A percentile compares a stretch with the other conserved stretches of the same genome.
Conservation (phyloP, 2,113 vertebrate species). For the Lipotes vexillifer region DNA sequence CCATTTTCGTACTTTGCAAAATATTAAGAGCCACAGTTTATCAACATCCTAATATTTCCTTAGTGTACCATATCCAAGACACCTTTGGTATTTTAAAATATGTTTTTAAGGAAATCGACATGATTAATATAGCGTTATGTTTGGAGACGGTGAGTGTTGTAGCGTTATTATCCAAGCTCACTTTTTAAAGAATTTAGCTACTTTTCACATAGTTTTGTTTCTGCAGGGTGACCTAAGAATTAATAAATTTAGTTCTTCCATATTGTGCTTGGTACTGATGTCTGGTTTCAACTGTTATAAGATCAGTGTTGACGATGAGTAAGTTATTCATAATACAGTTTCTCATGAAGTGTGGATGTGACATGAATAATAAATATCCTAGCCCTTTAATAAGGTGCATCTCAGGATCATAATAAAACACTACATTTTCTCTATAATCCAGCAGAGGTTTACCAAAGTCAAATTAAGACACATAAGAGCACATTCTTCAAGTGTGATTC, state of each 20-base stretch:
- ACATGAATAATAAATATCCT: conserved; percentile 66
- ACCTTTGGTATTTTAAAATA: not conserved
- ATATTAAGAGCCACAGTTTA: not conserved
- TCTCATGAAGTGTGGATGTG: conserved; percentile 59
- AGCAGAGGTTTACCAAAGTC: conserved; percentile 51
- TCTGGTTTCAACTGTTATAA: conserved; percentile 53
- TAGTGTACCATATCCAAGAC: not conserved
- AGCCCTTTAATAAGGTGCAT: conserved; percentile 36
- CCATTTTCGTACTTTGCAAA: conserved; percentile 2
- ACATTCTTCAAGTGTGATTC: conserved; percentile 47
- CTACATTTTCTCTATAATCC: conserved; percentile 44
- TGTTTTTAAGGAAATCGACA: not conserved
- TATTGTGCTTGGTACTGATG: not conserved
- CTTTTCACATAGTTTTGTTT: conserved; percentile 5
- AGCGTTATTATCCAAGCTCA: not conserved
- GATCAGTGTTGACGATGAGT: conserved; percentile 46
- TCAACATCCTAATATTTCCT: not conserved
- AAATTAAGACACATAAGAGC: conserved; percentile 61
- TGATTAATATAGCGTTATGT: not conserved
- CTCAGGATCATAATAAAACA: conserved; percentile 32
- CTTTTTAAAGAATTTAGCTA: not conserved
- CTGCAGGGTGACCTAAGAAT: not conserved
- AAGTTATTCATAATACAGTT: conserved; percentile 64
- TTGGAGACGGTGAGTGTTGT: not conserved
- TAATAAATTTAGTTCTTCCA: not conserved